Evolutionary conservation across 2,797 vertebrate species (phyloP).

Genomic region (Chlorospingus semifuscus): DNA sequence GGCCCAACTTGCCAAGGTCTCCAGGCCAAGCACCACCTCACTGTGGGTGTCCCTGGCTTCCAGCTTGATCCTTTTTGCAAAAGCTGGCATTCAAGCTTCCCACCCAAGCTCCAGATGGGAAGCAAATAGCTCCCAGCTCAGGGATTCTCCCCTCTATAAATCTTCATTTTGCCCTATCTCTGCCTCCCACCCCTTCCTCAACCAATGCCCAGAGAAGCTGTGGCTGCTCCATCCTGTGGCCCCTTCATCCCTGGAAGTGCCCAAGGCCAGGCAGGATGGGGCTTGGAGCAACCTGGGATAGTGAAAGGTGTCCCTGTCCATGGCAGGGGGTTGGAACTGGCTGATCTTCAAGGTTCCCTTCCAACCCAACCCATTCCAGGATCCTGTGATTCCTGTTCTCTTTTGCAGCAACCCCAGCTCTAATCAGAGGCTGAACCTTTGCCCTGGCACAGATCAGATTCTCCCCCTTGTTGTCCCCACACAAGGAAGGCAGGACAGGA

Average conservation of each 20-base stretch:
- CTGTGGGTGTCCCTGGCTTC: background rate
- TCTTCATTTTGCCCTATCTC: background rate
- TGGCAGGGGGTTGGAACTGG: background rate
- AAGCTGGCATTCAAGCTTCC: accelerated
- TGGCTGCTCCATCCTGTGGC: background rate
- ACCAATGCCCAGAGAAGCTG: background rate
- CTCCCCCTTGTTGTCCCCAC: accelerated
- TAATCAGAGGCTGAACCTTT: background rate
- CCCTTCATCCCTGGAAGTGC: background rate
- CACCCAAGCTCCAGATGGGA: background rate
- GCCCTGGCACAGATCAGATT: background rate
- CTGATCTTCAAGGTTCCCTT: background rate
- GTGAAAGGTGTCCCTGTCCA: background rate
- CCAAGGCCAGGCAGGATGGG: background rate
- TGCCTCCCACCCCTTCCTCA: background rate
- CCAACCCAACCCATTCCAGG: background rate
- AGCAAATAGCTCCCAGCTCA: background rate
- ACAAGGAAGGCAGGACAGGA: background rate
- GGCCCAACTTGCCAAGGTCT: accelerated
- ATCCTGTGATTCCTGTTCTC: background rate
- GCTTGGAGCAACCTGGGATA: accelerated
- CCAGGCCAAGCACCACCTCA: background rate
- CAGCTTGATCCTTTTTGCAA: background rate
- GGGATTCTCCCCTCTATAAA: background rate
- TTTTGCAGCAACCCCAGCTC: background rate